Base-by-base conservation (phyloP, 2,797 vertebrate genomes). In the Aulostomus chinensis region DNA sequence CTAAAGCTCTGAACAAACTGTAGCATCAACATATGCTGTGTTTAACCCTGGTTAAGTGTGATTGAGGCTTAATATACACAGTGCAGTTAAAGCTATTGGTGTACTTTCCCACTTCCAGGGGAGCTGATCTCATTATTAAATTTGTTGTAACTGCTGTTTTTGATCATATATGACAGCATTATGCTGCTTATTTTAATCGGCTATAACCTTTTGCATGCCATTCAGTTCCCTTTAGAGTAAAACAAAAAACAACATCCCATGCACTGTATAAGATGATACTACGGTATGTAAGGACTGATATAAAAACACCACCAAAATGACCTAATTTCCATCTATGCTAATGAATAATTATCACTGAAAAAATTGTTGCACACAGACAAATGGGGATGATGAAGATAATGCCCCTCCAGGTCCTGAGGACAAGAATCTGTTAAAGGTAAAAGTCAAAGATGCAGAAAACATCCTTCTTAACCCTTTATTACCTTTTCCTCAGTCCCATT, bases 351-450 rank as follows among this genome's bases (percentile, higher is more conserved):
- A 58, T 71, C 24, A 67, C 69, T 86, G 11, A 81, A 53, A 76
- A 75, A 54, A 60, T 80, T 68, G 16, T 89, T 92, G 35, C 78
- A 68, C 69, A 60, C 91, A 96, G 94, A 89, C 83, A 16, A 81
- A 80, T 31, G 87, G 29, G 30, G 71, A 68, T 4, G 65, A 26
- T 51, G 92, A 89, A 8, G 88, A 87, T 18, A 74, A 66, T 42
- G 54, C 34, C 8, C 71, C 60, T 57, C 70, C 85, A 59, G 43
- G 64, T 73, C 56, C 65, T 66, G 81, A 88, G 39, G 89, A 93
- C 72, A 91, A 84, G 68, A 92, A 86, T 85, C 92, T 59, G 59
- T 86, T 95, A 58, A 93, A 95, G 94, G 95, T 97, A 90, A 78
- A 53, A 51, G 10, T 12, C 4, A 24, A 33, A 46, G 4, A 41